Evolutionary conservation across 2,888 invertebrate genomes (phyloP).

Genomic region (Carpatolechia fugitivella): DNA sequence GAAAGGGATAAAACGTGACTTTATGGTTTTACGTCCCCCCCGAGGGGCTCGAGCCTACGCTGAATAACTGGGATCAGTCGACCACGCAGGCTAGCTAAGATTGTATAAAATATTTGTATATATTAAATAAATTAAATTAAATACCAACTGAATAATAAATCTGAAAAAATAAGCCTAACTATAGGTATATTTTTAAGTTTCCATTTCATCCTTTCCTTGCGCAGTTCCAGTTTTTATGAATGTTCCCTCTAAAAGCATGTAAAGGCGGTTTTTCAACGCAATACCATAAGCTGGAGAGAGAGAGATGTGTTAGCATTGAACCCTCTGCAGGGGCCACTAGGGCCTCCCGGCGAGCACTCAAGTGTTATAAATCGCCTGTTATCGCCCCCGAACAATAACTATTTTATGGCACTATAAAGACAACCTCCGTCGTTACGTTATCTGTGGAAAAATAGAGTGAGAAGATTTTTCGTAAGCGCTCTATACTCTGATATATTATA

Average conservation of each 20-base stretch:
- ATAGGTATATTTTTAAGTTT: no score
- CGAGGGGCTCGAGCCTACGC: no score
- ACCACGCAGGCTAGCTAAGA: no score
- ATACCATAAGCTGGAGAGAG: not conserved
- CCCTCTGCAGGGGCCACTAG: conserved; percentile 14
- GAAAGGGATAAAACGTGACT: no score
- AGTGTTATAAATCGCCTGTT: conserved; percentile 67
- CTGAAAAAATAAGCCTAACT: no score
- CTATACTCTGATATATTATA: not conserved
- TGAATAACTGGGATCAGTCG: no score
- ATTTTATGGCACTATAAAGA: conserved; percentile 65
- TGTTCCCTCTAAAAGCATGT: not conserved
- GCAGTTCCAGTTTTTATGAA: not conserved
- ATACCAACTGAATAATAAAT: no score
- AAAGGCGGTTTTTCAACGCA: not conserved
- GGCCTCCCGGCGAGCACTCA: conserved; percentile 40
- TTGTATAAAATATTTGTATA: no score
- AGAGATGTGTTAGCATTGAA: conserved; percentile 3
- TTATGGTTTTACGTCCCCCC: no score
- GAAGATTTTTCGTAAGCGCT: not conserved
- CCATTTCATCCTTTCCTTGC: no score
- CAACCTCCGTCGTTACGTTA: conserved; percentile 39
- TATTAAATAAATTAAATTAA: no score
- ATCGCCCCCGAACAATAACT: conserved; percentile 62
- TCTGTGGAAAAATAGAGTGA: conserved; percentile 42